Evolutionary conservation across 1,140 invertebrate genomes (phyloP).

Genomic region (Drosophila rhopaloa): DNA sequence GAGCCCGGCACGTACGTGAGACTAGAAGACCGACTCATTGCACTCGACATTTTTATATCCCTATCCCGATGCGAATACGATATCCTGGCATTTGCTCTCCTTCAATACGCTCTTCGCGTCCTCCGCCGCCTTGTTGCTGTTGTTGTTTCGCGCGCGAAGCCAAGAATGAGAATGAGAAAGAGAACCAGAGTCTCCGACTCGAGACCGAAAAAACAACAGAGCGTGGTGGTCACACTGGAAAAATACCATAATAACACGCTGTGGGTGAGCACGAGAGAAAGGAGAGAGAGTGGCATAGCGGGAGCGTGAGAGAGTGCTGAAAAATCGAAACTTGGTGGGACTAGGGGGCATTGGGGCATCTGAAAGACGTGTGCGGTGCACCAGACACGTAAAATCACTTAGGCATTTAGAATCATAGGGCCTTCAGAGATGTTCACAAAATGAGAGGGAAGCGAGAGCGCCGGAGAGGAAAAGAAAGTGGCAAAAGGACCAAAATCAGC

Average conservation of each 20-base stretch:
- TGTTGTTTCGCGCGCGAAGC: constrained; percentile 71
- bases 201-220: constrained; percentile 75
- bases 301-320: constrained; percentile 36
- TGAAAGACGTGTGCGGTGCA: constrained; percentile 73
- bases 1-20: constrained; percentile 84
- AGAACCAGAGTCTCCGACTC: constrained; percentile 56
- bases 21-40: constrained; percentile 80
- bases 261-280: constrained; percentile 31
- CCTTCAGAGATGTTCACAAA: constrained; percentile 13
- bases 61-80: constrained; percentile 76
- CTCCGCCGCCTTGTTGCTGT: constrained; percentile 49
- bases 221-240: constrained; percentile 55
- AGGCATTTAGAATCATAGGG: constrained; percentile 56
- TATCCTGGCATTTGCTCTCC: constrained; percentile 54
- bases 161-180: constrained; percentile 79
- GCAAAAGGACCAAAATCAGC: constrained; percentile 27
- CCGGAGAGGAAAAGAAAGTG: constrained; percentile 9
- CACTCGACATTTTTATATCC: constrained; percentile 84
- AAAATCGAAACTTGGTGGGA: constrained; percentile 45
- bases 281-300: constrained; percentile 12
- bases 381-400: constrained; percentile 84
- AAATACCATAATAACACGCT: constrained; percentile 54
- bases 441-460: constrained; percentile 12
- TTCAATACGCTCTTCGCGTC: constrained; percentile 39
- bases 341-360: constrained; percentile 11